These are phyloP conservation scores for Zosterops japonicus DNA, from an alignment of 2,113 vertebrate genomes.

Conservation along the genomic window DNA sequence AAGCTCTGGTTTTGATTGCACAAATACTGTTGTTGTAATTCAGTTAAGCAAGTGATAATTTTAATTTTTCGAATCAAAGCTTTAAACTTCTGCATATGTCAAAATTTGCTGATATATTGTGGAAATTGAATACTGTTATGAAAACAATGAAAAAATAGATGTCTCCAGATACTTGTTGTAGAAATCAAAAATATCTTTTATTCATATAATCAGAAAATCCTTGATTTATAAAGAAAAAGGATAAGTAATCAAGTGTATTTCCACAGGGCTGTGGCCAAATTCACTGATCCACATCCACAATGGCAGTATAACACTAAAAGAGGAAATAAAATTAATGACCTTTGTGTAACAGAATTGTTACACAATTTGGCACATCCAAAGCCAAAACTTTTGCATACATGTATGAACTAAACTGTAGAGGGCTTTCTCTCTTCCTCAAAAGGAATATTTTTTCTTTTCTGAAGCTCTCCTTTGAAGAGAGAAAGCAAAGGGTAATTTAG, in stretches of 20 bases:
- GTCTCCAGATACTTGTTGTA: neutral
- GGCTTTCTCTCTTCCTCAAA: neutral
- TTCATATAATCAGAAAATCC: neutral
- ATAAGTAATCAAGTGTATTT: neutral
- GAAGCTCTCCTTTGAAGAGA: neutral
- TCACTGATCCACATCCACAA: neutral
- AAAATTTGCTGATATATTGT: neutral
- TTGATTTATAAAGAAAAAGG: neutral
- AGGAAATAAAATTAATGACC: accelerated
- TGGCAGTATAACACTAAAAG: accelerated
- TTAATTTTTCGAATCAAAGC: neutral
- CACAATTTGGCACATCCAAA: neutral
- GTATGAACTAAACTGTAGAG: neutral
- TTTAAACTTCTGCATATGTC: neutral
- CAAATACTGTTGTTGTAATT: neutral
- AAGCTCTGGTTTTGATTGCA: neutral
- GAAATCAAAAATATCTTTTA: neutral
- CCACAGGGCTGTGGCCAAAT: neutral
- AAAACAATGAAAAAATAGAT: neutral
- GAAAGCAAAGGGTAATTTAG: neutral
- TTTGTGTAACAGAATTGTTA: neutral
- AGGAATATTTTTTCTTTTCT: neutral
- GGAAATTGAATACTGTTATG: neutral
- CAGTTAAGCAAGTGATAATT: neutral
- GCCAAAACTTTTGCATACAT: neutral